Evolutionary conservation across 2,888 invertebrate species (phyloP).

Genomic region (Coleophora flavipennella): DNA sequence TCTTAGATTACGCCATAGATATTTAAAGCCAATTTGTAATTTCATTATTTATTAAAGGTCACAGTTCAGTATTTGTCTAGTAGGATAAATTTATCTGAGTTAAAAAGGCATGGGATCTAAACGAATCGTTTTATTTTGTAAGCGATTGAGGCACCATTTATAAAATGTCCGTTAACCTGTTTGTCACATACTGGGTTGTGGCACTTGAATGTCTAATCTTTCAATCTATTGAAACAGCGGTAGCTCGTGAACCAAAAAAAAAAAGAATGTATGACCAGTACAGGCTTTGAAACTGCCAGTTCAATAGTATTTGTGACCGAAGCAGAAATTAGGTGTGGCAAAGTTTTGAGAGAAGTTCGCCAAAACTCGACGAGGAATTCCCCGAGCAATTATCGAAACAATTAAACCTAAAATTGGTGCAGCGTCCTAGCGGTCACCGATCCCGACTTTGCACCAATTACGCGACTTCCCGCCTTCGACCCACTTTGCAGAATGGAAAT

Average conservation of each 20-base stretch:
- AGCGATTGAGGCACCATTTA: slow-evolving; percentile 3
- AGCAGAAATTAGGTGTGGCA: slow-evolving; percentile 9
- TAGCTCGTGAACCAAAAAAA: not conserved
- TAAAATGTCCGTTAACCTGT: slow-evolving; percentile 12
- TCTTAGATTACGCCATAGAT: slow-evolving; percentile 40
- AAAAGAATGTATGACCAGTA: too few species aligned
- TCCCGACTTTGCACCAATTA: slow-evolving; percentile 58
- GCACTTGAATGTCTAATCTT: slow-evolving; percentile 6
- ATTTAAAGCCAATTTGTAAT: slow-evolving; percentile 36
- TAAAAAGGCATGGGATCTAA: slow-evolving; percentile 14
- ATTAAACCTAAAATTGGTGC: slow-evolving; percentile 66
- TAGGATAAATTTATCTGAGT: slow-evolving; percentile 22
- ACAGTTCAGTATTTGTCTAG: slow-evolving; percentile 45
- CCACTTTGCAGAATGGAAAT: slow-evolving; percentile 58
- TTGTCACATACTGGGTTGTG: slow-evolving; percentile 7
- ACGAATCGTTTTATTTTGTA: slow-evolving; percentile 2
- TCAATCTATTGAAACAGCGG: slow-evolving; percentile 2
- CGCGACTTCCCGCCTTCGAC: slow-evolving; percentile 47
- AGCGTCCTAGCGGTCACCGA: slow-evolving; percentile 53
- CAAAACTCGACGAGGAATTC: slow-evolving; percentile 37
- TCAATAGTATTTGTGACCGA: too few species aligned
- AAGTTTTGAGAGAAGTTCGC: slow-evolving; percentile 41
- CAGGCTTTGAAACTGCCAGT: too few species aligned
- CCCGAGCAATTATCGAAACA: slow-evolving; percentile 67
- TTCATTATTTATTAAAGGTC: slow-evolving; percentile 36